These are phyloP conservation scores for Brachionus rotundiformis DNA, from an alignment of 1,140 invertebrate species.

Conservation along the genomic window DNA sequence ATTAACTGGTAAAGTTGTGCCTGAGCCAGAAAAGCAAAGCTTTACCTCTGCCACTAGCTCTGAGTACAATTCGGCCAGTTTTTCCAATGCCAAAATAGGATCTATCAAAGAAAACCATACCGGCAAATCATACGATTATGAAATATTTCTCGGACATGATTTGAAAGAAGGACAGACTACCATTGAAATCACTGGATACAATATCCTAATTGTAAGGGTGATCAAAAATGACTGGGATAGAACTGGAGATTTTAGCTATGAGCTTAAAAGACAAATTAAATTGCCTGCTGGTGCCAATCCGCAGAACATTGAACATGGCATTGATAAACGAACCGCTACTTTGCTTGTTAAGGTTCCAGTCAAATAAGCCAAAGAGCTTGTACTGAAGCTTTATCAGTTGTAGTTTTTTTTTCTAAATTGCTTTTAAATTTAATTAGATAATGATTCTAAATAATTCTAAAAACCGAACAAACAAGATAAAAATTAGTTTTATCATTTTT, in stretches of 20 bases:
- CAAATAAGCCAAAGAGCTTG: background rate
- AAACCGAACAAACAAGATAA: background rate
- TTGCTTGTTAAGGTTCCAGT: conserved; percentile 37
- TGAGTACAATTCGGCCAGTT: background rate
- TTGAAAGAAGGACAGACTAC: conserved; percentile 30
- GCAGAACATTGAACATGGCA: conserved; percentile 47
- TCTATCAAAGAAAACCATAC: conserved; percentile 6
- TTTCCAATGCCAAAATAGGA: background rate
- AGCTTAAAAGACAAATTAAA: conserved; percentile 38
- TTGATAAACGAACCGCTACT: conserved; percentile 11
- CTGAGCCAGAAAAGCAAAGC: background rate
- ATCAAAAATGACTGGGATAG: conserved; percentile 46
- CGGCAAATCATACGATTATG: background rate
- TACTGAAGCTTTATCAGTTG: background rate
- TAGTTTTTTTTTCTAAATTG: background rate
- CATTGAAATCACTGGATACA: conserved; percentile 33
- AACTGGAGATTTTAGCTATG: conserved; percentile 42
- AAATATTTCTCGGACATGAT: conserved; percentile 22
- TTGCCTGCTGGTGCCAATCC: conserved; percentile 42
- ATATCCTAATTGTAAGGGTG: conserved; percentile 27
- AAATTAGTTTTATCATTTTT: background rate
- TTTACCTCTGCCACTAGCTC: background rate
- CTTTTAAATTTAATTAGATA: background rate
- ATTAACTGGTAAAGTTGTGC: conserved; percentile 11
- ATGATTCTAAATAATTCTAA: background rate